Evolutionary conservation across 2,888 invertebrate species (phyloP), one percentile per base, ranked within the genome.

Genomic region (Homarus gammarus): DNA sequence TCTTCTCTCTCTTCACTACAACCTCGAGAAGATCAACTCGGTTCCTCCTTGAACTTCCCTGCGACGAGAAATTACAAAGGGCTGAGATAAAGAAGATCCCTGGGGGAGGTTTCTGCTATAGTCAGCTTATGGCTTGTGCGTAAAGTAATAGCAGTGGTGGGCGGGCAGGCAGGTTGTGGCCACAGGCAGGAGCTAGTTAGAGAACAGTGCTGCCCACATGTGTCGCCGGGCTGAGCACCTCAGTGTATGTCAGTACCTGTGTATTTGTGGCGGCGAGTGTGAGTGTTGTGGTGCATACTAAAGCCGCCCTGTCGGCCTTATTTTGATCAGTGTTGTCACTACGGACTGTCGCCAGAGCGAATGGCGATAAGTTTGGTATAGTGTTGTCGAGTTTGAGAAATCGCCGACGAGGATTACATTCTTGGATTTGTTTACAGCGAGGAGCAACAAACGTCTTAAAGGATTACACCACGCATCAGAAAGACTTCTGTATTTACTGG

Each of bases 1-100:
- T 83, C 64, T 88, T 83, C 79, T 56, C n/a, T 56, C 56, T 70
- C 40, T 22, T 51, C 44, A 8, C 75, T 75, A 6, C 84, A 36
- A 51, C 72, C 36, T 40, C 31, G 27, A 18, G 44, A 33, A 27
- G 15, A 18, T 12, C n/a, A 56, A 3, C 31, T 64, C 6, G 70
- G 15, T 27, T 27, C 27, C 27, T 5, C 12, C n/a, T 8, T 22
- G 18, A 12, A 12, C 18, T 64, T 6, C 8, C 64, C 64, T 27
- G 27, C n/a, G 27, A 27, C 64, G 64, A 64, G 64, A 64, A 27
- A 6, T 27, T n/a, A n/a, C 64, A 27, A 27, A 27, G 64, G 6
- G n/a, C 6, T 64, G 64, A 6, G 64, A 12, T 64, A 27, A n/a
- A 27, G 64, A 64, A 27, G 64, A 64, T 27, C 27, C 6, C 27